Base-by-base conservation (phyloP, 2,888 invertebrate genomes). In the Aelia acuminata region DNA sequence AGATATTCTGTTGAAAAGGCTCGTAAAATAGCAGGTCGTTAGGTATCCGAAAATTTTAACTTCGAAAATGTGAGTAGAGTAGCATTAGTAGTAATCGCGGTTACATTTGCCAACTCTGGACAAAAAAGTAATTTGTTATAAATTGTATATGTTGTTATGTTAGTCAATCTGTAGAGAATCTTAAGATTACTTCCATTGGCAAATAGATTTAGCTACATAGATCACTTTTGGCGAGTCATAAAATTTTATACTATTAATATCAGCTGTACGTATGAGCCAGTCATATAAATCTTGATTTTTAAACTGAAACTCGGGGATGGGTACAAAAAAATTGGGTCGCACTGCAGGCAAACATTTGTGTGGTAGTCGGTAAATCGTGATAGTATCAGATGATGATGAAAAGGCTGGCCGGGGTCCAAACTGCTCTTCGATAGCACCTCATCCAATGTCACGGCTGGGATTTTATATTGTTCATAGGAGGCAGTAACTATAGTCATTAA, bases 291-390 rank as follows among this genome's bases (percentile, higher is more conserved):
- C 63, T 18, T 63, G 18, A 63, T 63, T 63, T 63, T 63, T 35
- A 31, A 63, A 63, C 63, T 63, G 31, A n/a, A n/a, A n/a, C n/a
- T n/a, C n/a, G n/a, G n/a, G n/a, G n/a, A n/a, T n/a, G n/a, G n/a
- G 43, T 4, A 10, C 43, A 43, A 31, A 63, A 63, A 63, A 63
- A 5, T n/a, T 35, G 31, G 63, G 63, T 3, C 63, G 63, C 63
- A 63, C 26, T 63, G 63, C 63, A 63, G 63, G 63, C 31, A 63
- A 63, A 63, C 63, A 63, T 63, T 63, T 63, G 63, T 63, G 63
- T 31, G 63, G 63, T 63, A 57, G 57, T 2, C 57, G 63, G 63
- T 63, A 63, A 35, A 63, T 63, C 31, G 63, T 63, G 63, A 63
- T 63, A 18, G 31, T 63, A 63, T 63, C 63, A 8, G 63, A 63